Base-by-base conservation (phyloP, 1,140 invertebrate genomes). In the Drosophila elegans region DNA sequence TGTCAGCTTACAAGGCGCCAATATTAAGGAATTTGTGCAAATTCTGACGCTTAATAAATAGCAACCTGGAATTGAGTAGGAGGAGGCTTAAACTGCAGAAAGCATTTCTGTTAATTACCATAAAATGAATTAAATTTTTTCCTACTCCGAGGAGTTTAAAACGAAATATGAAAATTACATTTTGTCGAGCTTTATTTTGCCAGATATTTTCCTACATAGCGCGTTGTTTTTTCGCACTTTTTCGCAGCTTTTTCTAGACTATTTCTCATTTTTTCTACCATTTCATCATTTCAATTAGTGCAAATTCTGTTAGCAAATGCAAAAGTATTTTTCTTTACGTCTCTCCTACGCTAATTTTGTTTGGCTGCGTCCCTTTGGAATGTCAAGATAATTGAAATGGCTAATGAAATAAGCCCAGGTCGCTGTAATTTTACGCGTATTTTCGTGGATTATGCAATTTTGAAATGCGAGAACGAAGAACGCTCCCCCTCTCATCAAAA, bases 261-360 rank as follows among this genome's bases (percentile, higher is more conserved):
- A 63, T 56, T 64, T 61, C 6, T 13, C 16, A 44, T 51, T 67
- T 76, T 67, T 80, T 54, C 53, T 78, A 11, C 27, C 51, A 69
- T 76, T 76, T 85, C 73, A 84, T 81, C 78, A 86, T 86, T 86
- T 82, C 83, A 86, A 86, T 86, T 88, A 88, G 75, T 32, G 75
- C 62, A 69, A 83, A 80, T 73, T 76, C 67, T 55, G 57, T 78
- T 80, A 61, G 73, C 27, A 71, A 74, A 78, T 86, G 64, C 57
- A 54, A 63, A 73, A 64, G 41, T 67, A 56, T 57, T 71, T 69
- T 57, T 48, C 36, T 36, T n/a, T 34, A 68, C 38, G 68, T 34
- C 16, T 36, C 32, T 10, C n/a, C 6, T 10, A 7, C 54, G 11
- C 52, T 57, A 72, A 71, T 72, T 56, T 57, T 69, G 67, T 69